Evolutionary conservation across 2,113 vertebrate genomes (phyloP).

Genomic region (Ammospiza caudacuta): DNA sequence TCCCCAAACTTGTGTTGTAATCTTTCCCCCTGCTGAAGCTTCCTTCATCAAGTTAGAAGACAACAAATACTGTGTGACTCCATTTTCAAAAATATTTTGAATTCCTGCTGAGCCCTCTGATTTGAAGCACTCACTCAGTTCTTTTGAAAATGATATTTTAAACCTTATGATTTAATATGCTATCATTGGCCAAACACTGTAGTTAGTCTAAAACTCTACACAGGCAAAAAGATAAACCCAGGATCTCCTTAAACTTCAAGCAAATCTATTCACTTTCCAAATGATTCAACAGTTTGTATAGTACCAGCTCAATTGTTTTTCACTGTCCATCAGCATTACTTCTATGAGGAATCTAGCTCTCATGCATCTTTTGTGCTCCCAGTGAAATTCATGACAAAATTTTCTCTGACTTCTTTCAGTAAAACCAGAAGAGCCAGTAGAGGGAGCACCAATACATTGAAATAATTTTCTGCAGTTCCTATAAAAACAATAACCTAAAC

Average conservation of each 20-base stretch:
- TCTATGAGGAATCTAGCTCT: neutral
- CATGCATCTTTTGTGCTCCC: neutral
- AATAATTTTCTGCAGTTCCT: neutral
- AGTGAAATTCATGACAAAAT: neutral
- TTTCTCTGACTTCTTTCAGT: neutral
- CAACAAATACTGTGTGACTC: neutral
- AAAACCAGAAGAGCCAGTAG: conserved; percentile 37
- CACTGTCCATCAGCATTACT: neutral
- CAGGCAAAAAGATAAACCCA: neutral
- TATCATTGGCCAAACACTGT: neutral
- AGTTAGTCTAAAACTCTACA: neutral
- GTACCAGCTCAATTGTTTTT: neutral
- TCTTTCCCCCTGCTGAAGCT: neutral
- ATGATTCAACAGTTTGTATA: neutral
- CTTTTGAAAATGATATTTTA: neutral
- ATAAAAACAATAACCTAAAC: neutral
- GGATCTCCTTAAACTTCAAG: neutral
- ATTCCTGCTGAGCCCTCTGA: neutral
- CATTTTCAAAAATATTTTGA: neutral
- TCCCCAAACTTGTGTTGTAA: neutral
- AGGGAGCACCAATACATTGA: conserved; percentile 55
- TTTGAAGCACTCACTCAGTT: neutral
- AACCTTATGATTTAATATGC: neutral
- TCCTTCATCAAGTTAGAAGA: neutral
- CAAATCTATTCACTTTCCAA: neutral